Evolutionary conservation across 2,888 invertebrate species (phyloP), one percentile per base, ranked within the genome.

Genomic region (Colletes collaris): DNA sequence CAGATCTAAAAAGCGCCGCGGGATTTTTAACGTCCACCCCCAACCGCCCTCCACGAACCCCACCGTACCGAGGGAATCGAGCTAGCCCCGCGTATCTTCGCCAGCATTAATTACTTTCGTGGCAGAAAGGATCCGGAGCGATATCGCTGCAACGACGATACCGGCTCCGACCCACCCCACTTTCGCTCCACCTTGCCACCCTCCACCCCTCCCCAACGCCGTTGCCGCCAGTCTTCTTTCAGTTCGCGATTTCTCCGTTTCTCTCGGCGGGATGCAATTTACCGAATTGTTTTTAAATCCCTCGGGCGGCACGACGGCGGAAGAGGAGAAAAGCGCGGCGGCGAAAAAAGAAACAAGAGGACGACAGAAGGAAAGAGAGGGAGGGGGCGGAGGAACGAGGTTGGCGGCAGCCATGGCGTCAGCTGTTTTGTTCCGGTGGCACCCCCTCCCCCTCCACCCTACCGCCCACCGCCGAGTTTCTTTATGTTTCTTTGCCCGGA

Each of bases 241-340:
- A 55, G 62, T 58, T 65, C 44, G 44, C 71, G 80, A 80, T 83
- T 82, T 79, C 80, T 83, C 80, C 69, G 76, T 78, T 82, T 72
- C 81, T 85, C 84, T 70, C 81, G 76, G 81, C 70, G 68, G 76
- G 85, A 87, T 91, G 90, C 90, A 92, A 92, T 92, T 91, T 90
- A 88, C 87, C 88, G 89, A 91, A 92, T 92, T 92, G 91, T 91
- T 90, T 92, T 90, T 91, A 90, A 92, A 92, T 91, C 91, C 89
- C 89, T 80, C 83, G 86, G 86, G 89, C 87, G 86, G 88, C 79
- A 83, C 78, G 64, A 69, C 52, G 80, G 64, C 77, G 75, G 62
- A 81, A 70, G 19, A 73, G 81, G 50, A 65, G 78, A 77, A 71
- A 68, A 79, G 73, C 73, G 53, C 52, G 64, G 58, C 27, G 37